Evolutionary conservation across 2,888 invertebrate genomes (phyloP), one percentile per base, ranked within the genome.

Genomic region (Thecocarcelia acutangulata): DNA sequence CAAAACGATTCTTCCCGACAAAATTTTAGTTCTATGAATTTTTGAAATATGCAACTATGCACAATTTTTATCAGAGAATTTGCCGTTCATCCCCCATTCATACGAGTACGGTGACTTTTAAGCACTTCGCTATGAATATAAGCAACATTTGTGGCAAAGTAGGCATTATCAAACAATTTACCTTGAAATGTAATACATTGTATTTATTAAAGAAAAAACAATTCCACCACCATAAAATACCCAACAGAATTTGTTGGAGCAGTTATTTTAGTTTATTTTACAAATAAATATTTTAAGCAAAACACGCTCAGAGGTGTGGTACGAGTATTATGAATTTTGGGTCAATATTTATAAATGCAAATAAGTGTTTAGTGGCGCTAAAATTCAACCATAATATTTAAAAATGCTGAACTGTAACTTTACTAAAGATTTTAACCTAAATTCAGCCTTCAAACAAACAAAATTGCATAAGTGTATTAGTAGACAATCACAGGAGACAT

Each of bases 41-140:
- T 21, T 12, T 33, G 54, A 48, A 72, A 68, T 73, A 74, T 73
- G 77, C 81, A 82, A 74, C 52, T 59, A 69, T 77, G 77, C 81
- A 82, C 19, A 75, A 68, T 59, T 75, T 33, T 54, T 63, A 69
- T 69, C 50, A 73, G 68, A 13, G 4, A 54, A 72, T 46, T 73
- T 69, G 12, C 21, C 52, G 72, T 76, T 76, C 76, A 68, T 46
- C 61, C 66, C 80, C 61, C 72, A 48, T 72, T 56, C 52, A 9
- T 11, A 9, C 21, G 37, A 1, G 11, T 11, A 9, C 21, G 37
- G 2, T 13, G 33, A 24, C 12, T 73, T 48, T 33, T 33, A 8
- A 33, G 33, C 33, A 8, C 33, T 33, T 33, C 1, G 8, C 8
- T 33, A 33, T 33, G 33, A 33, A 33, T 6, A 33, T 33, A 8